Conservation (phyloP, 1,140 invertebrate species). For the Neodiprion virginianus region DNA sequence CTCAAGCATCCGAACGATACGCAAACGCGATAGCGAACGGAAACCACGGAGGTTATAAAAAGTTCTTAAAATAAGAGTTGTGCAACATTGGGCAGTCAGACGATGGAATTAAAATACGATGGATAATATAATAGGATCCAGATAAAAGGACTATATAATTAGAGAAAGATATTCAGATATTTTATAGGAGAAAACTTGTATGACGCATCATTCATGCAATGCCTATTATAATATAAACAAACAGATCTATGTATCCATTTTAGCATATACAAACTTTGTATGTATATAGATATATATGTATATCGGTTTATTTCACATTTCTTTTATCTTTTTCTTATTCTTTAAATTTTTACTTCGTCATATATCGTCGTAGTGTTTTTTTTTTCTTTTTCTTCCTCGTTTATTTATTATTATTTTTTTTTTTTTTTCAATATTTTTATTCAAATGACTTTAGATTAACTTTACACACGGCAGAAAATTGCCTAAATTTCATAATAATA, state of each 20-base stretch:
- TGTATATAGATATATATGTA: too few species aligned
- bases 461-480: neutral
- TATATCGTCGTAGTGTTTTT: neutral
- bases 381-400: neutral
- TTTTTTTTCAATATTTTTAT: neutral
- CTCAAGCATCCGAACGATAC: neutral
- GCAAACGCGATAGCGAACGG: too few species aligned
- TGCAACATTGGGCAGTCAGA: conserved; percentile 4
- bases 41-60: too few species aligned
- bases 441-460: neutral
- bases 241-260: neutral
- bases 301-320: neutral
- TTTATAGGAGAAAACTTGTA: conserved; percentile 3
- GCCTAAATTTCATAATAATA: neutral
- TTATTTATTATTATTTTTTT: neutral
- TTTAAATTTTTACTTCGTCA: neutral
- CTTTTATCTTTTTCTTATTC: neutral
- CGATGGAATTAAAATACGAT: neutral
- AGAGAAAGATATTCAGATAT: conserved; percentile 2
- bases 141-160: neutral
- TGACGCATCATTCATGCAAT: conserved; percentile 2
- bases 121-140: neutral
- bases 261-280: too few species aligned
- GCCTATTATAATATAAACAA: neutral
- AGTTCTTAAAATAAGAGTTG: neutral